Evolutionary conservation across 2,888 invertebrate genomes (phyloP).

Genomic region (Agrotis ipsilon): DNA sequence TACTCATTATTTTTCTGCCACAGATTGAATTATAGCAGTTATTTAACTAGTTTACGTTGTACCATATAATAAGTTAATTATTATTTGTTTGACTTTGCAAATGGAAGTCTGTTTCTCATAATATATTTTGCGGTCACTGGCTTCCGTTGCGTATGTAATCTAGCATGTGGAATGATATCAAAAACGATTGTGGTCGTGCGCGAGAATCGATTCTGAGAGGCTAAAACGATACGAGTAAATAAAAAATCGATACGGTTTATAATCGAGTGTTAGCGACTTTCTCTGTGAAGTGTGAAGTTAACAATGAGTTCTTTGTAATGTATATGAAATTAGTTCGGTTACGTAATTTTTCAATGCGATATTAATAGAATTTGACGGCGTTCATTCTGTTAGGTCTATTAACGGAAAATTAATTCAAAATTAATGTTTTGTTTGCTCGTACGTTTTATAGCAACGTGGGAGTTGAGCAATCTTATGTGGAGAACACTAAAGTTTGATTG

Average conservation of each 20-base stretch:
- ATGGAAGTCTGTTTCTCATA: conserved; percentile 63
- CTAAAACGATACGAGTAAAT: conserved; percentile 78
- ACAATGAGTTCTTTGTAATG: conserved; percentile 69
- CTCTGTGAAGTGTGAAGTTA: conserved; percentile 67
- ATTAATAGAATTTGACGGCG: conserved; percentile 64
- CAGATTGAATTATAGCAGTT: conserved; percentile 45
- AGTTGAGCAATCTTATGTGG: conserved; percentile 4
- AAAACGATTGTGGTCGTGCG: conserved; percentile 79
- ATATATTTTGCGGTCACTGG: conserved; percentile 72
- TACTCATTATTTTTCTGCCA: conserved; percentile 48
- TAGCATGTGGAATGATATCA: conserved; percentile 78
- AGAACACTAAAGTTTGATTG: conserved; percentile 13
- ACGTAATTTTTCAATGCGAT: conserved; percentile 66
- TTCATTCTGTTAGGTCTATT: conserved; percentile 46
- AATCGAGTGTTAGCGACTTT: conserved; percentile 74
- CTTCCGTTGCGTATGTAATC: conserved; percentile 84
- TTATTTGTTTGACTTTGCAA: conserved; percentile 48
- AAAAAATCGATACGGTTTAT: conserved; percentile 79
- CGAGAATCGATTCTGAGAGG: conserved; percentile 79
- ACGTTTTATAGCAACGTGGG: conserved; percentile 6
- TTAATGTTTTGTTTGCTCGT: conserved; percentile 43
- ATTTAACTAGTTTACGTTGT: conserved; percentile 41
- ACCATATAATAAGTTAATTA: conserved; percentile 43
- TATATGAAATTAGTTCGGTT: conserved; percentile 74
- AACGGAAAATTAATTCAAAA: conserved; percentile 50